Conservation (phyloP, 2,113 vertebrate species). For the Varanus komodoensis region DNA sequence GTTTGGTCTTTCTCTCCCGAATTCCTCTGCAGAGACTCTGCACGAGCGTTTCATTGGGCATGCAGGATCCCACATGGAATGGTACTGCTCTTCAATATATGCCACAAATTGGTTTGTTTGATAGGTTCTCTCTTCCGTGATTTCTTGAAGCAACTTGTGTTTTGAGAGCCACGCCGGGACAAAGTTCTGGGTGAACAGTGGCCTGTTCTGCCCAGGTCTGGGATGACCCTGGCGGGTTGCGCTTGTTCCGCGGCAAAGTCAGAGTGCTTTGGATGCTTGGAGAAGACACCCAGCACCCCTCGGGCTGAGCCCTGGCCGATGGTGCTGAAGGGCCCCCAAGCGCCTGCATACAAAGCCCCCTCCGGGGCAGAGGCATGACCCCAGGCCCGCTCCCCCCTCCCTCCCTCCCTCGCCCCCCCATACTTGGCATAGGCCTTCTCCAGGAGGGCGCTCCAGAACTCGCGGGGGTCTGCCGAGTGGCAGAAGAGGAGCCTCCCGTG, state of each 20-base stretch:
- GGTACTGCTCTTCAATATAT: no score
- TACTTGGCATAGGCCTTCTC: conserved; percentile 5
- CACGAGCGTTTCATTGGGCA: no score
- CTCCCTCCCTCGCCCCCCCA: background rate
- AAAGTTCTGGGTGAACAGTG: no score
- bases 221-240: no score
- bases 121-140: no score
- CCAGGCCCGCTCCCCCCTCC: background rate
- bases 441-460: conserved; percentile 4
- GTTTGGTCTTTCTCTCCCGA: no score
- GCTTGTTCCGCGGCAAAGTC: background rate
- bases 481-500: background rate
- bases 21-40: no score
- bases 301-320: background rate
- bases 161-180: no score
- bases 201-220: no score
- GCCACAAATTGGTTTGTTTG: no score
- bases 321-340: background rate
- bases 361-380: background rate
- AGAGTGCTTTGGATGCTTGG: background rate
- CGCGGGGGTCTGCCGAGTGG: background rate
- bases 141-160: no score
- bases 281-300: background rate
- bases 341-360: background rate
- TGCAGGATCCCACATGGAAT: no score